These are phyloP conservation scores for Palaemon carinicauda DNA, from an alignment of 1,140 invertebrate genomes.

Conservation along the genomic window DNA sequence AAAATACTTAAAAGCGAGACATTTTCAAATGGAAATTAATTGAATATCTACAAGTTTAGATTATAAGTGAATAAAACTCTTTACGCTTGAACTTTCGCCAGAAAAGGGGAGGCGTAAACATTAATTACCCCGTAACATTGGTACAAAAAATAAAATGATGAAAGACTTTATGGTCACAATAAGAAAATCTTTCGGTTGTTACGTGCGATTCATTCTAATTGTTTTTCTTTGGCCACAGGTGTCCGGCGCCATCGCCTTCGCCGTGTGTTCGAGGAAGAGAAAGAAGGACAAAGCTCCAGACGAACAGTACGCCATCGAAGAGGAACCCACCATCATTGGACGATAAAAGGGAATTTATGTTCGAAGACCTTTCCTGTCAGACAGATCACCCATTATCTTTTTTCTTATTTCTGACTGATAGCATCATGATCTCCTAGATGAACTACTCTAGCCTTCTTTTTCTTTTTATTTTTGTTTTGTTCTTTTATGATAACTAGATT, in stretches of 20 bases:
- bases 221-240: conserved; percentile 67
- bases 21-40: too few relatives aligned
- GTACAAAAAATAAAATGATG: too few relatives aligned
- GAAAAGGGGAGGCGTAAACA: too few relatives aligned
- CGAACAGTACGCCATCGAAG: conserved; percentile 81
- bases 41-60: too few relatives aligned
- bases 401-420: neutral
- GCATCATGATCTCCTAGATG: neutral
- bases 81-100: too few relatives aligned
- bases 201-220: neutral
- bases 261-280: conserved; percentile 82
- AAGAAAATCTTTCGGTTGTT: neutral
- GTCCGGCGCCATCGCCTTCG: conserved; percentile 75
- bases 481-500: too few relatives aligned
- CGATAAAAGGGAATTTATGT: conserved; percentile 68
- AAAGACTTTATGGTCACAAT: too few relatives aligned
- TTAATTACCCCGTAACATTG: too few relatives aligned
- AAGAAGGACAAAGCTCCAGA: conserved; percentile 82
- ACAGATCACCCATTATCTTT: neutral
- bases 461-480: too few relatives aligned
- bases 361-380: too few relatives aligned
- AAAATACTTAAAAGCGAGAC: too few relatives aligned
- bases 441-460: neutral
- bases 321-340: conserved; percentile 84
- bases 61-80: too few relatives aligned